Conservation (phyloP, 2,888 invertebrate genomes). For the Eupithecia inturbata region DNA sequence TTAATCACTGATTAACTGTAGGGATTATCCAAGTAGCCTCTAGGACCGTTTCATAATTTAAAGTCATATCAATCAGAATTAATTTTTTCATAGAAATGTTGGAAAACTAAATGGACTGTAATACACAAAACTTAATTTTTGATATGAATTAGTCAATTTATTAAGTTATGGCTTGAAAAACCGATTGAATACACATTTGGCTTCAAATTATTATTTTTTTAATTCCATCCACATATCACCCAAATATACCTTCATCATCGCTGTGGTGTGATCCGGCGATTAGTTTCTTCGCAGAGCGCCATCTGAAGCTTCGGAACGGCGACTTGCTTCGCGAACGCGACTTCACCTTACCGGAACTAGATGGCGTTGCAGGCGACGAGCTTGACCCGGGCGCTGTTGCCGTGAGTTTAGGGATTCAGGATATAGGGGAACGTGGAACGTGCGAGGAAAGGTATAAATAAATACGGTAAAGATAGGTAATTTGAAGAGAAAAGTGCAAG, state of each 20-base stretch:
- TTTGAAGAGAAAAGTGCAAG: background rate
- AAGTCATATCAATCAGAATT: background rate
- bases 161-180: background rate
- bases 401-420: conserved; percentile 50
- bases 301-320: conserved; percentile 96
- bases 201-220: background rate
- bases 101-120: background rate
- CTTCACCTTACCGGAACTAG: conserved; percentile 88
- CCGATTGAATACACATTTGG: background rate
- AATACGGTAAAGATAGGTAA: conserved; percentile 11
- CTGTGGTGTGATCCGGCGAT: conserved; percentile 88
- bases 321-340: conserved; percentile 96
- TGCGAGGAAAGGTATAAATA: conserved; percentile 28
- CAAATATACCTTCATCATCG: conserved; percentile 90
- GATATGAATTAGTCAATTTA: background rate
- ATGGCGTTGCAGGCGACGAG: conserved; percentile 75
- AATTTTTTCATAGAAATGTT: background rate
- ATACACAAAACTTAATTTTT: background rate
- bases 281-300: conserved; percentile 91
- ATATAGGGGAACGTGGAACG: conserved; percentile 39
- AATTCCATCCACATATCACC: conserved; percentile 61
- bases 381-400: conserved; percentile 73
- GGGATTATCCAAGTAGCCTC: background rate
- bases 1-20: background rate
- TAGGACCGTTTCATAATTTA: background rate